Percentiles rank a stretch among this genome's conserved stretches.
Conservation (phyloP, 2,113 vertebrate genomes). For the Tiliqua scincoides region DNA sequence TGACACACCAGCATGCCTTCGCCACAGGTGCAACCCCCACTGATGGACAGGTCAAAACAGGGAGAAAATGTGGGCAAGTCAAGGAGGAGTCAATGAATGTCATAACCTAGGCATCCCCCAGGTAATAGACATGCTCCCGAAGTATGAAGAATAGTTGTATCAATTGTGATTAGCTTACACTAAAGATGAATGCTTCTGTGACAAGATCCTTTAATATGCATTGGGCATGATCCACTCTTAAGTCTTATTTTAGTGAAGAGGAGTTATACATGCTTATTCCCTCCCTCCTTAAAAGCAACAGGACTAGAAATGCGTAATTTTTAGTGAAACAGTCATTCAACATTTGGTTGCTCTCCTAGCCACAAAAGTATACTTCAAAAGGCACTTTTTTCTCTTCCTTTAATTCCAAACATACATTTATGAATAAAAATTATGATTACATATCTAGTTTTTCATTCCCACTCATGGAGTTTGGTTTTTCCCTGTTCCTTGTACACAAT, state of each 20-base stretch:
- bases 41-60: no score
- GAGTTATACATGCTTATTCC: background rate
- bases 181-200: background rate
- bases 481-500: constrained; percentile 63
- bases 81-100: no score
- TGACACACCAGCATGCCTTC: no score
- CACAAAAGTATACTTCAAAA: no score
- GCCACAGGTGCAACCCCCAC: no score
- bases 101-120: no score
- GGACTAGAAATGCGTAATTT: background rate
- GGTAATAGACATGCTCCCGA: no score
- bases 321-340: constrained; percentile 18
- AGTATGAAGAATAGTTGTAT: background rate
- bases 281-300: background rate
- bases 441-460: constrained; percentile 64
- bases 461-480: constrained; percentile 54
- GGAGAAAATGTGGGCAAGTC: no score
- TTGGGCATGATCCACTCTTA: background rate
- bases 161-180: background rate
- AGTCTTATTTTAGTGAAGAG: background rate
- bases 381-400: constrained; percentile 40
- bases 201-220: background rate
- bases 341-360: constrained; percentile 55
- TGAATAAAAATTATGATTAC: constrained; percentile 61
- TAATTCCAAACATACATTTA: constrained; percentile 61